phyloP scores from a whole-genome alignment of 2,888 invertebrate genomes.

The Cantharis nigra region DNA sequence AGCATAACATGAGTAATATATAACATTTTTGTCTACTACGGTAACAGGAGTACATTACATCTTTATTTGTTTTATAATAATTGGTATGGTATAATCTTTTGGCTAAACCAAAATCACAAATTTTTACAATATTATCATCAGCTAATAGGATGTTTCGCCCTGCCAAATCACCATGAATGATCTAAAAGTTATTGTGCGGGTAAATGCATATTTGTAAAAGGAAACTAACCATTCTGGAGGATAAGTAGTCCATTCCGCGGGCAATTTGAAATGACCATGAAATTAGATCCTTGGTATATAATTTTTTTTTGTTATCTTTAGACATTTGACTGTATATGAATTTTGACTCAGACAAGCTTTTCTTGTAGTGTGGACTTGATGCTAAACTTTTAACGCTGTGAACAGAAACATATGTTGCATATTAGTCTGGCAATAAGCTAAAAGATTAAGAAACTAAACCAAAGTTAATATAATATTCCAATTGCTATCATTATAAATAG shows the following conservation, averaged over 20 bases:
- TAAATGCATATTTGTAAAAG: too few relatives aligned
- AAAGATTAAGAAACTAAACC: too few relatives aligned
- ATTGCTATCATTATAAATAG: too few relatives aligned
- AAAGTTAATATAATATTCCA: too few relatives aligned
- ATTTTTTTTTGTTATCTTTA: conserved; percentile 67
- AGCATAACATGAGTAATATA: not conserved
- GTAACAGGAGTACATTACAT: conserved; percentile 59
- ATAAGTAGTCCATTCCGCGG: conserved; percentile 92
- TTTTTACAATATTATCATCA: conserved; percentile 90
- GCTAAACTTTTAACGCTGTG: too few relatives aligned
- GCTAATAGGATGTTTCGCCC: conserved; percentile 52
- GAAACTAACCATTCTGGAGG: conserved; percentile 75
- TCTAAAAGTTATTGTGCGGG: too few relatives aligned
- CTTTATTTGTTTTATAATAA: conserved; percentile 88
- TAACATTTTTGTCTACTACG: not conserved
- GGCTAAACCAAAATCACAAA: conserved; percentile 95
- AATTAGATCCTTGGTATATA: conserved; percentile 82
- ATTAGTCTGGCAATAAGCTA: too few relatives aligned
- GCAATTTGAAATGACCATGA: conserved; percentile 94
- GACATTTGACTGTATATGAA: conserved; percentile 63
- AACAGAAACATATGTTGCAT: too few relatives aligned
- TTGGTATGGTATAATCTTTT: conserved; percentile 88
- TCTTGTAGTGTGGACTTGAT: too few relatives aligned
- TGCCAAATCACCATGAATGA: too few relatives aligned
- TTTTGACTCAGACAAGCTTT: not conserved